A percentile compares a stretch with the other conserved stretches of the same genome.
Conservation (phyloP, 2,888 invertebrate species). For the Troides helena region DNA sequence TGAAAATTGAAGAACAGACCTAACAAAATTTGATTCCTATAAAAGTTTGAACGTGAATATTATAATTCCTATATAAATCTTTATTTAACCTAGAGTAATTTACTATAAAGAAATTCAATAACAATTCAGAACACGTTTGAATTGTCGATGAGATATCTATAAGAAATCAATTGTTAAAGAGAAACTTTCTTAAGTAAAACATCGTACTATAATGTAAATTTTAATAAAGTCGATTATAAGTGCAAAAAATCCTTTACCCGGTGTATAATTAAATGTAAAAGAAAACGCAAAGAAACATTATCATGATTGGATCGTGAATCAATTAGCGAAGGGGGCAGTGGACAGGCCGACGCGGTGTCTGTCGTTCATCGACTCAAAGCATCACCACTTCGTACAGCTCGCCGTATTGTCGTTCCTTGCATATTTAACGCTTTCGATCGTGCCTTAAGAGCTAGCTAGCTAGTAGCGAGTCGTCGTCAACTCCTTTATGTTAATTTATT, state of each 20-base stretch:
- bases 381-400: constrained; percentile 49
- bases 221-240: not conserved
- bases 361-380: constrained; percentile 28
- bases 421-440: constrained; percentile 61
- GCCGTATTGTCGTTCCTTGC: constrained; percentile 52
- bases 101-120: not conserved
- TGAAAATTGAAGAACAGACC: too few relatives aligned
- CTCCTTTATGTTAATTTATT: constrained; percentile 72
- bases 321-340: constrained; percentile 24
- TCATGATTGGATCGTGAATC: constrained; percentile 26
- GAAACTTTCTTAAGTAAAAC: not conserved
- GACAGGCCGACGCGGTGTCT: constrained; percentile 29
- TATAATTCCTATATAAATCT: too few relatives aligned
- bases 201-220: too few relatives aligned
- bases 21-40: too few relatives aligned
- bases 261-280: constrained; percentile 1
- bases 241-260: not conserved
- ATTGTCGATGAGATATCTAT: not conserved
- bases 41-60: too few relatives aligned
- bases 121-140: not conserved
- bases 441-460: constrained; percentile 51
- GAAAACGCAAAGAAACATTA: constrained; percentile 10
- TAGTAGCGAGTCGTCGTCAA: constrained; percentile 46
- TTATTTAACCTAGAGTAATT: not conserved
- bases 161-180: not conserved